Base-by-base conservation (phyloP, 2,888 invertebrate species). In the Choristoneura rosaceana region DNA sequence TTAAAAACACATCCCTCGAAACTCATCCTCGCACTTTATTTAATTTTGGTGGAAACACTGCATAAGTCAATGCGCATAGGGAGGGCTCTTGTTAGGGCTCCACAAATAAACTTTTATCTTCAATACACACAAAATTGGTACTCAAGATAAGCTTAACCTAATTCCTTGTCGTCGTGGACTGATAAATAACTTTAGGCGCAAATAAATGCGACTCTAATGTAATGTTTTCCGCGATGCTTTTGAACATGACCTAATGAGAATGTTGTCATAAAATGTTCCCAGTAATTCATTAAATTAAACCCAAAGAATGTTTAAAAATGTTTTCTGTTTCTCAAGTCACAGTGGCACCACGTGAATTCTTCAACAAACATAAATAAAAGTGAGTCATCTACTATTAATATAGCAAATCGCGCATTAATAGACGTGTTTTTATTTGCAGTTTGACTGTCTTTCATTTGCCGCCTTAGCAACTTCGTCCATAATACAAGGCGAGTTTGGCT, bases 401-500 rank as follows among this genome's bases (percentile, higher is more conserved):
- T 9, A 10, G 14, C 52, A 66, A 60, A 66, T 59, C 14, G 33
- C 45, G 55, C 43, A 41, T 58, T 43, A 66, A 52, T 71, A 17
- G 61, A 25, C 14, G 61, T 43, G 43, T 52, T 52, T 66, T 55
- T 38, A 17, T n/a, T 70, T 41, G 33, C 41, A 33, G 47, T 33
- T 60, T 60, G 41, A 41, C 62, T 71, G 43, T 61, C 61, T 65
- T 55, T 61, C 41, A 58, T 62, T 71, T 67, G 67, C 58, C 34
- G 67, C 58, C 34, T 70, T 34, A 68, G 25, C 62, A 62, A 69
- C 62, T 34, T 64, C 47, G 50, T 62, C 43, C 33, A 62, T 55
- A 62, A 69, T 33, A 66, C 38, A 17, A 66, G 61, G 38, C 63
- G 33, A 43, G 25, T 67, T 71, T 71, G 71, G 71, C 71, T 55